A percentile compares a stretch with the other conserved stretches of the same genome.
Evolutionary conservation across 1,140 invertebrate species (phyloP).

Genomic region (Bombus waltoni): DNA sequence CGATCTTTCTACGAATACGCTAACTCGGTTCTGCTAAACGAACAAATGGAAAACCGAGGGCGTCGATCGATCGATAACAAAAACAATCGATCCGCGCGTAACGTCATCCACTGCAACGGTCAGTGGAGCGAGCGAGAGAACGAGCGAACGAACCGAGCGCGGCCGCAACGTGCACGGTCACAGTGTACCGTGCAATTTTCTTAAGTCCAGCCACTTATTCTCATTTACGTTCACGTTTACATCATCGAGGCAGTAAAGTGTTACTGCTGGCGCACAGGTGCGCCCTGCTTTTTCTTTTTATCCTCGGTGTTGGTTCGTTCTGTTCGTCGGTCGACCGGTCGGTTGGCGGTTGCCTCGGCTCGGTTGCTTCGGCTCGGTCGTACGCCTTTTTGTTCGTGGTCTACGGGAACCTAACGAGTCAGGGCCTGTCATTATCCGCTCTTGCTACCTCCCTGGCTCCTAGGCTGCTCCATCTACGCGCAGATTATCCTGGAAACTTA

Average conservation of each 20-base stretch:
- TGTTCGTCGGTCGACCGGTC: constrained; percentile 35
- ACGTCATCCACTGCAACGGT: constrained; percentile 47
- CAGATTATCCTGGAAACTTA: constrained; percentile 79
- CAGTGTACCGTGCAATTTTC: constrained; percentile 72
- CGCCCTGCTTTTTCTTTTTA: constrained; percentile 77
- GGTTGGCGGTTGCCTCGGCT: constrained; percentile 57
- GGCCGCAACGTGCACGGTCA: constrained; percentile 44
- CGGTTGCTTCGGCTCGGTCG: constrained; percentile 65
- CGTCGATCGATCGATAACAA: constrained; percentile 40
- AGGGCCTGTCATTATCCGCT: constrained; percentile 80
- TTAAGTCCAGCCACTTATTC: constrained; percentile 75
- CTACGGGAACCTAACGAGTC: constrained; percentile 78
- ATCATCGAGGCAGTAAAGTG: constrained; percentile 81
- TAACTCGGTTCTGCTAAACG: background rate
- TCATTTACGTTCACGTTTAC: constrained; percentile 81
- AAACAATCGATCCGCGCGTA: constrained; percentile 44
- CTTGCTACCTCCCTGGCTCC: constrained; percentile 67
- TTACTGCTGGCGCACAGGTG: constrained; percentile 79
- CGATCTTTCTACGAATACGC: background rate
- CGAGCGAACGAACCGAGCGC: constrained; percentile 1
- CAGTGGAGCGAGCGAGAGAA: constrained; percentile 39
- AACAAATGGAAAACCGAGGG: constrained; percentile 20
- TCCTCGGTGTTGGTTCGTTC: constrained; percentile 44
- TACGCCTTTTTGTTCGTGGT: constrained; percentile 75
- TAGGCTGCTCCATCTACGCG: constrained; percentile 69